Evolutionary conservation across 1,140 invertebrate species (phyloP).

Genomic region (Arctopsyche grandis): DNA sequence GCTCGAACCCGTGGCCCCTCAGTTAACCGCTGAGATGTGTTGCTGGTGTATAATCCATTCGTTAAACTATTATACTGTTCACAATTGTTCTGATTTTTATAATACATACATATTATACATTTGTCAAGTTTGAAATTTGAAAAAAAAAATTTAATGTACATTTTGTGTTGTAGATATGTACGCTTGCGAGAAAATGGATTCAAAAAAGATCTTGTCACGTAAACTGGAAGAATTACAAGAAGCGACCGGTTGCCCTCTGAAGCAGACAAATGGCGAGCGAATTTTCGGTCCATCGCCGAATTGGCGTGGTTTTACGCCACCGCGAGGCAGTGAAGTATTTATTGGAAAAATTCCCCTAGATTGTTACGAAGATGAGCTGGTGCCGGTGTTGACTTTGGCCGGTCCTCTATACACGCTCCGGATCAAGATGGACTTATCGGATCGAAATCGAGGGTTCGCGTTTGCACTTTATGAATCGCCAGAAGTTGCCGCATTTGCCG

Average conservation of each 20-base stretch:
- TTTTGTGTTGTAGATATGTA: too few species aligned
- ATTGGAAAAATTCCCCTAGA: constrained; percentile 85
- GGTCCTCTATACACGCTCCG: constrained; percentile 80
- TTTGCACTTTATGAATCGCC: constrained; percentile 78
- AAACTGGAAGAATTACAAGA: too few species aligned
- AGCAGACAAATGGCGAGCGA: constrained; percentile 71
- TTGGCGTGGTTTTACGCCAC: constrained; percentile 54
- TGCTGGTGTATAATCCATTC: too few species aligned
- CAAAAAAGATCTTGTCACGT: too few species aligned
- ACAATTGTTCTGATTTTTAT: too few species aligned
- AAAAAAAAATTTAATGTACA: too few species aligned
- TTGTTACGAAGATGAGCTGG: constrained; percentile 81
- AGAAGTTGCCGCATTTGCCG: constrained; percentile 70
- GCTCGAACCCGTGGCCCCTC: too few species aligned
- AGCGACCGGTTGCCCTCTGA: constrained; percentile 44
- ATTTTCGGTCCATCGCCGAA: constrained; percentile 66
- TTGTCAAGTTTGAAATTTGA: too few species aligned
- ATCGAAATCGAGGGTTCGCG: constrained; percentile 81
- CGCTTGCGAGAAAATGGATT: too few species aligned
- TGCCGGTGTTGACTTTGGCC: constrained; percentile 75
- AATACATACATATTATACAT: too few species aligned
- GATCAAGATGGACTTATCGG: constrained; percentile 81
- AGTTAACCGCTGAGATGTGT: too few species aligned
- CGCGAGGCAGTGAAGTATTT: constrained; percentile 81
- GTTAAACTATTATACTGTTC: too few species aligned